Conservation (phyloP, 2,113 vertebrate genomes). For the Aptenodytes patagonicus region DNA sequence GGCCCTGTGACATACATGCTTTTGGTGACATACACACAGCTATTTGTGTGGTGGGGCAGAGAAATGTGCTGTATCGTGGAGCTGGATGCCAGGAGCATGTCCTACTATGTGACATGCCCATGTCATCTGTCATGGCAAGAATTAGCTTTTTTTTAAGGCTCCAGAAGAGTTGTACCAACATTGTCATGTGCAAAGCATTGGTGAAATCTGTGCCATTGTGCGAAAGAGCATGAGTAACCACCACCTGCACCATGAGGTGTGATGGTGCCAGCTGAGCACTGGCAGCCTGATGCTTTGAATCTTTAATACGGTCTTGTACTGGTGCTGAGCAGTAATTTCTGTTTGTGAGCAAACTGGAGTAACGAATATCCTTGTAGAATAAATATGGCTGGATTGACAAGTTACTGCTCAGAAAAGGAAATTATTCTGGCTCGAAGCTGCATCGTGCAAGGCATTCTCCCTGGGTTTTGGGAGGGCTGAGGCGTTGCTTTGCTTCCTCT, state of each 20-base stretch:
- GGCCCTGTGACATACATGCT: neutral
- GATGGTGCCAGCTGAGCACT: too few species aligned
- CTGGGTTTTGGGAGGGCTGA: too few species aligned
- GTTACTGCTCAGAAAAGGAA: rapidly evolving
- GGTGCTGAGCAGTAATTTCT: neutral
- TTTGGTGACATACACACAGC: neutral
- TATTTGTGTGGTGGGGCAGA: neutral
- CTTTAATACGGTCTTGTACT: rapidly evolving
- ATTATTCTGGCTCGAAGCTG: rapidly evolving
- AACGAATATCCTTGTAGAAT: neutral
- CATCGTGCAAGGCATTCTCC: rapidly evolving
- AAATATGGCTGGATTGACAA: neutral
- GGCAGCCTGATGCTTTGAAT: neutral
- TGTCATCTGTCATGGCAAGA: neutral
- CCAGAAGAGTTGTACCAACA: neutral
- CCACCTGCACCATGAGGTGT: rapidly evolving
- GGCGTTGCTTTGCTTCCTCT: neutral
- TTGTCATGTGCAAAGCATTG: rapidly evolving
- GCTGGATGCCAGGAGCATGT: neutral
- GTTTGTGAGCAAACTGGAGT: neutral
- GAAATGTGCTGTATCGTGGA: rapidly evolving
- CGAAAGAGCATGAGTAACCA: neutral
- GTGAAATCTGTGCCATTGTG: neutral
- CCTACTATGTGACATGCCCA: rapidly evolving
- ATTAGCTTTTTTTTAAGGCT: neutral